Evolutionary conservation across 2,888 invertebrate genomes (phyloP).

Genomic region (Eupithecia dodoneata): DNA sequence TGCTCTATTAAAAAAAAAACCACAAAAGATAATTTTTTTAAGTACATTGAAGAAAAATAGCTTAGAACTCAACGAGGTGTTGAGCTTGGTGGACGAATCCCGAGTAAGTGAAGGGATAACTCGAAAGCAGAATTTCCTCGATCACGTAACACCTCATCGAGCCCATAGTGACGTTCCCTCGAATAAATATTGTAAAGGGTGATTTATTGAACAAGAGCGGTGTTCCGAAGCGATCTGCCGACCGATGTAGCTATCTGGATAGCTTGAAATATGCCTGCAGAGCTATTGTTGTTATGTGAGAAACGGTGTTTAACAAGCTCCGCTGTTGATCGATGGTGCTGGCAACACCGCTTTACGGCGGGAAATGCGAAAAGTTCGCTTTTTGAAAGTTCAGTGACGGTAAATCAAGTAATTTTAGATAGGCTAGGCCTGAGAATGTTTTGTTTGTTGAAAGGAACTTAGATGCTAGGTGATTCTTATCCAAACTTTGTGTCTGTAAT

Average conservation of each 20-base stretch:
- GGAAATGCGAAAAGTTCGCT: constrained; percentile 67
- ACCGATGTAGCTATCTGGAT: constrained; percentile 79
- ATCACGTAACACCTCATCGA: constrained; percentile 52
- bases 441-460: neutral
- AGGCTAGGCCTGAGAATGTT: neutral
- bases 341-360: constrained; percentile 70
- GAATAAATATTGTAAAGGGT: constrained; percentile 83
- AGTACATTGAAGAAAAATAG: neutral
- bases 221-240: constrained; percentile 70
- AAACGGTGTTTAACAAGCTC: constrained; percentile 82
- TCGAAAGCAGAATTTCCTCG: constrained; percentile 22
- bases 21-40: neutral
- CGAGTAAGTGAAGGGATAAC: neutral
- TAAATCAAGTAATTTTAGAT: constrained; percentile 10
- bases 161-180: constrained; percentile 68
- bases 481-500: neutral
- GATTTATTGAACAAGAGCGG: constrained; percentile 78
- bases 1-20: neutral
- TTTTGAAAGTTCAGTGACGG: constrained; percentile 14
- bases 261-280: constrained; percentile 81
- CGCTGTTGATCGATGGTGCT: constrained; percentile 73
- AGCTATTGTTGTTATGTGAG: constrained; percentile 82
- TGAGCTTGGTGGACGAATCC: neutral
- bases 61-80: neutral
- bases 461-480: neutral